A percentile compares a stretch with the other conserved stretches of the same genome.
These are phyloP conservation scores for Anoncus sp. DNA, from an alignment of 2,888 invertebrate species.

Conservation along the genomic window DNA sequence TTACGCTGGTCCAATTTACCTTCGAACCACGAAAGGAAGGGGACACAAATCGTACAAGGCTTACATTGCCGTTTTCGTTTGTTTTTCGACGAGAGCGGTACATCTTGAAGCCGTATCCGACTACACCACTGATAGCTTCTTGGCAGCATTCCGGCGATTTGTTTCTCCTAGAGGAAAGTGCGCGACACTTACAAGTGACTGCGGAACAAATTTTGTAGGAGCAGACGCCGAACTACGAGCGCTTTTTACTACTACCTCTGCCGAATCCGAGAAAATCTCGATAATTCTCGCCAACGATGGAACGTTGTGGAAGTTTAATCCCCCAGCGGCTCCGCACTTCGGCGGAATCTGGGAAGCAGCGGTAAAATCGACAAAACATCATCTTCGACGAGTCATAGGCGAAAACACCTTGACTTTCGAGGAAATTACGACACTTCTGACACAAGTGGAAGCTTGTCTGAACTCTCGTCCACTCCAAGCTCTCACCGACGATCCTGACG, in stretches of 20 bases:
- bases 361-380: conserved; percentile 69
- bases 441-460: conserved; percentile 68
- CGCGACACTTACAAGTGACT: conserved; percentile 26
- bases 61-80: conserved; percentile 7
- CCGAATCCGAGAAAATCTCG: conserved; percentile 12
- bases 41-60: conserved; percentile 40
- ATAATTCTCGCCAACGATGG: conserved; percentile 49
- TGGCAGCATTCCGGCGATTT: conserved; percentile 31
- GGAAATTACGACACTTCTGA: conserved; percentile 67
- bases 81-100: neutral
- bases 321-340: conserved; percentile 69
- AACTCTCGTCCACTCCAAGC: conserved; percentile 70
- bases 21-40: conserved; percentile 23
- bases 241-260: conserved; percentile 7
- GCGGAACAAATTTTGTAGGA: conserved; percentile 49
- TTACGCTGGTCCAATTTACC: conserved; percentile 46
- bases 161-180: conserved; percentile 19
- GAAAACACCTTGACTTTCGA: conserved; percentile 66
- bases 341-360: conserved; percentile 62
- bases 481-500: conserved; percentile 55
- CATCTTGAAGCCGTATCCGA: conserved; percentile 42
- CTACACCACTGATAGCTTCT: conserved; percentile 24
- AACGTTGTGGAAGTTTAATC: conserved; percentile 71
- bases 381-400: conserved; percentile 64
- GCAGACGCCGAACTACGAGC: conserved; percentile 36